phyloP scores from a whole-genome alignment of 2,797 vertebrate species.

The Sparus aurata region DNA sequence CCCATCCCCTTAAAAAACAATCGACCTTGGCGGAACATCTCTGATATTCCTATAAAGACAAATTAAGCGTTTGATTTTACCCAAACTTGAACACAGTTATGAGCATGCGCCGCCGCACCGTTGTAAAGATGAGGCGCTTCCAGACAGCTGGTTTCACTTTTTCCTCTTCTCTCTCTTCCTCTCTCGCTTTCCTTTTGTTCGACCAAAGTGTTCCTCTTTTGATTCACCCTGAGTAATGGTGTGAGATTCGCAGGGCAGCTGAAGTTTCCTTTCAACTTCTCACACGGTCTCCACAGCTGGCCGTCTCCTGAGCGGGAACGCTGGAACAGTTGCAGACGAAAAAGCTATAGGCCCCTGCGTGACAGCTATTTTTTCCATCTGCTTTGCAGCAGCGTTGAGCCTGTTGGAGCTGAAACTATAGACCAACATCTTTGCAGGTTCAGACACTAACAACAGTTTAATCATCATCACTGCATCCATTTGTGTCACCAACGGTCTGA shows the following conservation, averaged over 20 bases:
- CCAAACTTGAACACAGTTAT: constrained; percentile 68
- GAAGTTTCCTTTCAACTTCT: constrained; percentile 80
- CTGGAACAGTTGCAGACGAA: constrained; percentile 67
- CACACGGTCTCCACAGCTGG: constrained; percentile 74
- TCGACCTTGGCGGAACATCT: constrained; percentile 69
- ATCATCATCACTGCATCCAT: background rate
- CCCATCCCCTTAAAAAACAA: constrained; percentile 18
- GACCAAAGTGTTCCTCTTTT: constrained; percentile 82
- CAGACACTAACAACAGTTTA: constrained; percentile 16
- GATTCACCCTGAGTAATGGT: constrained; percentile 91
- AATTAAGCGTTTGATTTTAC: constrained; percentile 82
- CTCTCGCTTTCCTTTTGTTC: constrained; percentile 68
- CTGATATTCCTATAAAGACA: constrained; percentile 82
- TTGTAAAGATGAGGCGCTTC: constrained; percentile 83
- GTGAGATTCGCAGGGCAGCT: constrained; percentile 85
- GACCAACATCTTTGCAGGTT: constrained; percentile 18
- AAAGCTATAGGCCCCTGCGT: constrained; percentile 45
- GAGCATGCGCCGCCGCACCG: constrained; percentile 66
- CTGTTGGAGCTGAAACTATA: background rate
- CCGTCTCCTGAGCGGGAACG: constrained; percentile 58
- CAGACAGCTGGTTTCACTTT: constrained; percentile 91
- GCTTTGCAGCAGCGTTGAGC: constrained; percentile 27
- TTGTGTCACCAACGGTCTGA: background rate
- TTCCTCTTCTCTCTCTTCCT: constrained; percentile 63
- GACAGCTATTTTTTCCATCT: constrained; percentile 58